Evolutionary conservation across 2,888 invertebrate genomes (phyloP).

Genomic region (Tholera decimalis): DNA sequence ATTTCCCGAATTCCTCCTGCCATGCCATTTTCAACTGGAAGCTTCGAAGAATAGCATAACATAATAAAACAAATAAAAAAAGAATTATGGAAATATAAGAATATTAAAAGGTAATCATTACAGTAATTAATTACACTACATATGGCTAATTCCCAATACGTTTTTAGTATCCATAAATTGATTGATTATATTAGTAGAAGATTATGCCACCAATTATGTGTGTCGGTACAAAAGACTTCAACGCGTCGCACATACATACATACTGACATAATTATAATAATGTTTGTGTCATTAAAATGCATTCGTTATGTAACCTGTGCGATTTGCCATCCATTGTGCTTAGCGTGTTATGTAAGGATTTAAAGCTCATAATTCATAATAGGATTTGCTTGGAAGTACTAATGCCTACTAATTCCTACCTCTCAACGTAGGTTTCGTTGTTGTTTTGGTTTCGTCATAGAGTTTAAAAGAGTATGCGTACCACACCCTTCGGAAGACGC

Average conservation of each 20-base stretch:
- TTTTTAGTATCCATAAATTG: too few species aligned
- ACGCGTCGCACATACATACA: slow-evolving; percentile 71
- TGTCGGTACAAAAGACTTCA: slow-evolving; percentile 81
- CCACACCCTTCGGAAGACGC: background rate
- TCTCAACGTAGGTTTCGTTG: background rate
- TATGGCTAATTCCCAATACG: too few species aligned
- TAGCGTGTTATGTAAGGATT: slow-evolving; percentile 48
- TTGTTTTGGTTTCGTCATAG: slow-evolving; percentile 9
- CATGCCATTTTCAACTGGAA: too few species aligned
- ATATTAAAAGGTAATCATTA: too few species aligned
- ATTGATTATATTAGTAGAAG: background rate
- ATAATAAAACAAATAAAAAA: too few species aligned
- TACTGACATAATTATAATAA: slow-evolving; percentile 5
- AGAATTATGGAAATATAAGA: background rate
- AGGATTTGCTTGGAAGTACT: slow-evolving; percentile 27
- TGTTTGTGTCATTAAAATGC: slow-evolving; percentile 40
- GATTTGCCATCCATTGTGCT: slow-evolving; percentile 54
- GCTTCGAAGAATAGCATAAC: too few species aligned
- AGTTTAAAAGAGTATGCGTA: background rate
- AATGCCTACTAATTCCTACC: too few species aligned
- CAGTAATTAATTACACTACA: too few species aligned
- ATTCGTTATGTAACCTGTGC: slow-evolving; percentile 46
- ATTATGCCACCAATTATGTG: slow-evolving; percentile 14
- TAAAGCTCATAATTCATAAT: slow-evolving; percentile 38
- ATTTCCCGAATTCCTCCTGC: too few species aligned